Evolutionary conservation across 2,888 invertebrate species (phyloP).

Genomic region (Chalcosyrphus nemorum): DNA sequence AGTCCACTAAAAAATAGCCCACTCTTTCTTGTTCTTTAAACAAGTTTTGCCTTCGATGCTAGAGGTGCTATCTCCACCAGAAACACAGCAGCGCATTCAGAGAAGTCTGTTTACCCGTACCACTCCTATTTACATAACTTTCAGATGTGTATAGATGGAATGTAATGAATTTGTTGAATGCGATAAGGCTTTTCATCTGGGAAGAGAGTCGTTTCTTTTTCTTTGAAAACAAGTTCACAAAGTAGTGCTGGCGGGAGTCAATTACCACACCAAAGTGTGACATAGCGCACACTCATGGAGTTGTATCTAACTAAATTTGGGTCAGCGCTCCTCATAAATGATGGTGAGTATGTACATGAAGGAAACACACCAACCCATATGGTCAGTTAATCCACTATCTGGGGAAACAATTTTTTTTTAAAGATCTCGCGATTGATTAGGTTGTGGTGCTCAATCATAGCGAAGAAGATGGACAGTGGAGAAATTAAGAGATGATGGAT

Average conservation of each 20-base stretch:
- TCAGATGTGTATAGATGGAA: constrained; percentile 27
- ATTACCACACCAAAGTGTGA: constrained; percentile 48
- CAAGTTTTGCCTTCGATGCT: constrained; percentile 30
- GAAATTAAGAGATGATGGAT: constrained; percentile 1
- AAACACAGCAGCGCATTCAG: constrained; percentile 2
- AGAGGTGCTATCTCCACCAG: constrained; percentile 16
- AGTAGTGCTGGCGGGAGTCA: constrained; percentile 19
- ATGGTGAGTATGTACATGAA: neutral
- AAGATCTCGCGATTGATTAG: constrained; percentile 11
- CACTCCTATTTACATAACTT: constrained; percentile 72
- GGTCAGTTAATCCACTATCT: neutral
- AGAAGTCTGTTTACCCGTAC: constrained; percentile 5
- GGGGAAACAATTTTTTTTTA: neutral
- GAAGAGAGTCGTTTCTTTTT: constrained; percentile 19
- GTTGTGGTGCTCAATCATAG: constrained; percentile 5
- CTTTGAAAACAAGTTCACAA: constrained; percentile 26
- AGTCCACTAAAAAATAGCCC: constrained; percentile 15
- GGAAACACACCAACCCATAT: neutral
- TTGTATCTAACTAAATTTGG: constrained; percentile 21
- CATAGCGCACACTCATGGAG: neutral
- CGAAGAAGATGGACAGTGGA: neutral
- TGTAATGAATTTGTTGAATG: constrained; percentile 18
- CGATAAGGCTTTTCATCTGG: neutral
- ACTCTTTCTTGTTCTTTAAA: constrained; percentile 34
- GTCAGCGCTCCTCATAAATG: constrained; percentile 12